Base-by-base conservation (phyloP, 2,888 invertebrate genomes). In the Stenurella melanura region DNA sequence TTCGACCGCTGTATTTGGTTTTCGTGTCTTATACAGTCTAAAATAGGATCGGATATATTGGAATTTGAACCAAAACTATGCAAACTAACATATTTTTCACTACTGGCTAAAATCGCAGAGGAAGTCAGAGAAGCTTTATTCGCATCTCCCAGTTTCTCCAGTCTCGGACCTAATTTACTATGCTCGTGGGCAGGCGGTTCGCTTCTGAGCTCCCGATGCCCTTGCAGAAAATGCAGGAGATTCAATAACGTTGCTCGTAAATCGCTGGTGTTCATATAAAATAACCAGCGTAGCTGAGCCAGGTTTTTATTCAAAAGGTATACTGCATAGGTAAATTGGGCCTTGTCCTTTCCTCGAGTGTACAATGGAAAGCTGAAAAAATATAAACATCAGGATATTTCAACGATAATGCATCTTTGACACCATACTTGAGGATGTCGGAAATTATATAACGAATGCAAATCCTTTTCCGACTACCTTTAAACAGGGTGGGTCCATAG, bases 271-370 rank as follows among this genome's bases (percentile, higher is more conserved):
- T 94, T 92, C 58, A 96, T 90, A 0, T 94, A 94, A 81, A 94
- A 93, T 80, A 94, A 93, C 92, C 95, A 95, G 67, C 96, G 90
- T 77, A 98, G 89, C 89, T 99, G 98, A 0, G 96, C 96, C 79
- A 99, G 95, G 87, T 98, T 97, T 90, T 97, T 98, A 90, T 98
- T 98, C 38, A 98, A 90, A 15, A 98, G 91, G 87, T 96, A 98
- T 79, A 98, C 95, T 5, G 95, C 98, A 89, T 98, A 98, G 78
- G 96, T 94, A 87, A 97, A 97, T 82, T 95, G 92, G 10, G 95
- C 92, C 77, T 93, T 92, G 85, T 96, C 95, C 83, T 95, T 95
- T 58, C 95, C 94, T 84, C 94, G 93, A 0, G 94, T 93, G 88
- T 94, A 97, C 15, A 98, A 90, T 0, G 97, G 97, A 88, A 97